Conservation (phyloP, 2,797 vertebrate species). For the Steatocranus sp. region DNA sequence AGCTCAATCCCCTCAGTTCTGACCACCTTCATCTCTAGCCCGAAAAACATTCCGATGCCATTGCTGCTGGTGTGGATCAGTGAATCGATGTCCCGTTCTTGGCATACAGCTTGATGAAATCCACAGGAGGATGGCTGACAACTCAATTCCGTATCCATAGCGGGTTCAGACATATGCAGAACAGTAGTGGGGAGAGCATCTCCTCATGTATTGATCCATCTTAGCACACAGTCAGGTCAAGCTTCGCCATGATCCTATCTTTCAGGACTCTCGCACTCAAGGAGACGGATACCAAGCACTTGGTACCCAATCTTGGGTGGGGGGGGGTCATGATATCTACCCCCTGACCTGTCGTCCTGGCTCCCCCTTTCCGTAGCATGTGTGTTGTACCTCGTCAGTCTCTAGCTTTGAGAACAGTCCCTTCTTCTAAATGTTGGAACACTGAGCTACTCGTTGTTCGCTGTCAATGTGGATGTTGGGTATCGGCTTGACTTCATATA, state of each 20-base stretch:
- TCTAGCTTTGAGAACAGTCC: neutral
- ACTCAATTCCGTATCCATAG: neutral
- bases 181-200: neutral
- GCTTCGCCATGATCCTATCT: neutral
- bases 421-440: neutral
- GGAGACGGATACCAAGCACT: neutral
- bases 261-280: neutral
- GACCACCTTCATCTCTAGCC: neutral
- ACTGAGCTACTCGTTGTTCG: neutral
- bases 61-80: neutral
- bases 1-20: neutral
- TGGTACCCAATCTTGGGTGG: neutral
- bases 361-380: neutral
- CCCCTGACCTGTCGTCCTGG: neutral
- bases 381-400: neutral
- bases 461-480: neutral
- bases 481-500: neutral
- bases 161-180: neutral
- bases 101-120: neutral
- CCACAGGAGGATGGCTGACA: neutral
- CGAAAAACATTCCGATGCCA: neutral
- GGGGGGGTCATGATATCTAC: neutral
- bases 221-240: neutral
- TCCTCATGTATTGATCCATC: neutral
- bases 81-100: neutral